Evolutionary conservation across 2,888 invertebrate genomes (phyloP), one percentile per base, ranked within the genome.

Genomic region (Dastarcus helophoroides): DNA sequence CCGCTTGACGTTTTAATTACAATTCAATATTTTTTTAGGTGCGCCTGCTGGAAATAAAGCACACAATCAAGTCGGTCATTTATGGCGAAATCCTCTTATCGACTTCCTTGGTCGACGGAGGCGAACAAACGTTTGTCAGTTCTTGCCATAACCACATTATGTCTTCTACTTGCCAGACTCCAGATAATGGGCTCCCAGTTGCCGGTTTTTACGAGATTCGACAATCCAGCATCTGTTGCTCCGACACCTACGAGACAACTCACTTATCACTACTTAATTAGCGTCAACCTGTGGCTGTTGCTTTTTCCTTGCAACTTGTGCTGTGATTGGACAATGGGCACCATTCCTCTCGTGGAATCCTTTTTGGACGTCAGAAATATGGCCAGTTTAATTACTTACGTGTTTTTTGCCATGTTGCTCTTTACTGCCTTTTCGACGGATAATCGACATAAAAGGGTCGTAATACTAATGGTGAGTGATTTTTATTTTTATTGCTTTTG

Each of bases 281-380:
- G 88, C 29, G 71, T 93, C 41, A 95, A 95, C 64, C 69, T 82
- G 31, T 90, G 90, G 85, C 68, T 95, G 42, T 67, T 95, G 41
- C 69, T 93, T 31, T 77, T 85, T 51, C 95, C 95, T 2, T 82
- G 82, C 44, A 76, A 84, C 45, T 69, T 95, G 32, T 94, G 94
- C 65, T 94, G 94, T 62, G 95, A 95, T 65, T 95, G 94, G 94
- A 95, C 94, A 25, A 95, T 95, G 95, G 94, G 89, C 30, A 90
- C 90, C 4, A 79, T 95, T 33, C 85, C 91, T 0, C 62, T 95
- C 32, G 68, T 95, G 26, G 76, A 79, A 44, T 76, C 81, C 19
- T 71, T 89, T 56, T 53, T 70, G 3, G 95, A 95, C 62, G 62
- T 71, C 1, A 71, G 94, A 22, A 93, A 93, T 64, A 42, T 90